These are phyloP conservation scores for Tetragnatha versicolor DNA, from an alignment of 1,140 invertebrate species.

Conservation along the genomic window DNA sequence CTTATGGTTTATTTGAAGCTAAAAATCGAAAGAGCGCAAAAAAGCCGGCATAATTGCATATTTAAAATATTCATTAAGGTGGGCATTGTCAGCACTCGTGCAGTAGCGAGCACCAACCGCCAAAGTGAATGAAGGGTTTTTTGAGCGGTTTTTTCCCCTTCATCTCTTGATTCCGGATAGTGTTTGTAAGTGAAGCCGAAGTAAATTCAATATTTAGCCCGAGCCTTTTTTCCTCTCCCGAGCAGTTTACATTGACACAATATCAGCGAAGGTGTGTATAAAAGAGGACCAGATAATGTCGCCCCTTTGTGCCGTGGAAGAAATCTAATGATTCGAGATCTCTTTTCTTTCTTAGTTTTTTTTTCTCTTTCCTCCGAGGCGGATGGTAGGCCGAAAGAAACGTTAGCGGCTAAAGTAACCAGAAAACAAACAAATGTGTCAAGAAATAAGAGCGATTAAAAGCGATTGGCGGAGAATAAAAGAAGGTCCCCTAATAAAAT, in stretches of 20 bases:
- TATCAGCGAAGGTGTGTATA: constrained; percentile 42
- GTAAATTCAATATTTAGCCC: constrained; percentile 53
- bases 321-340: constrained; percentile 53
- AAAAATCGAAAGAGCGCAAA: constrained; percentile 10
- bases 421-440: constrained; percentile 54
- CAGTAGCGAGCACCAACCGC: constrained; percentile 38
- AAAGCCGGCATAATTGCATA: constrained; percentile 50
- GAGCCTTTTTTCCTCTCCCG: constrained; percentile 33
- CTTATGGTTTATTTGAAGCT: constrained; percentile 43
- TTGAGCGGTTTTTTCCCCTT: background rate
- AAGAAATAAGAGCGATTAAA: constrained; percentile 53
- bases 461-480: constrained; percentile 50
- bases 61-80: constrained; percentile 55
- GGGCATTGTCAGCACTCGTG: constrained; percentile 42
- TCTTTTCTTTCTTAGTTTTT: too few species aligned
- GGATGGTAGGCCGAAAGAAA: constrained; percentile 19
- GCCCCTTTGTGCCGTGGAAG: constrained; percentile 39
- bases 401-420: constrained; percentile 50
- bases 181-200: constrained; percentile 52
- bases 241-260: constrained; percentile 53
- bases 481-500: constrained; percentile 49
- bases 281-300: constrained; percentile 53
- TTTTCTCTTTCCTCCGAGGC: constrained; percentile 13
- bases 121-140: constrained; percentile 42
- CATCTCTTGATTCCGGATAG: background rate